Evolutionary conservation across 2,113 vertebrate species (phyloP).

Genomic region (Zosterops hypoxanthus): DNA sequence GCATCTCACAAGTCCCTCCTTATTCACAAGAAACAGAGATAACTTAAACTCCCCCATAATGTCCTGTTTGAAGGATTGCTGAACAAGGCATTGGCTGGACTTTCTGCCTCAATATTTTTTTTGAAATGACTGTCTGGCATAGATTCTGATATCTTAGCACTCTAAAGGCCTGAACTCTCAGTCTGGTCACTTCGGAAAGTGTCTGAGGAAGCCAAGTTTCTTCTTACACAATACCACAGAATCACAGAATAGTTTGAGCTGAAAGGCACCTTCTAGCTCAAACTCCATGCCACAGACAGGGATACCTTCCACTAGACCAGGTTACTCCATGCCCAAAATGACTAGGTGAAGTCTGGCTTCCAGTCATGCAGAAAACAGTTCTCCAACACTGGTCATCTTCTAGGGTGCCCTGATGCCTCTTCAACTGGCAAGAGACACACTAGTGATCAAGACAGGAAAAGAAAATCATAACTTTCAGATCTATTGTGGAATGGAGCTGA

Average conservation of each 20-base stretch:
- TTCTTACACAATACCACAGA: rapidly evolving
- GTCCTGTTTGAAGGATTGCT: neutral
- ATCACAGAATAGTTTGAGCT: neutral
- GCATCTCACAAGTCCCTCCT: neutral
- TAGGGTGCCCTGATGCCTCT: neutral
- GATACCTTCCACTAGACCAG: neutral
- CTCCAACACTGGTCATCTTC: neutral
- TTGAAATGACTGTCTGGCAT: neutral
- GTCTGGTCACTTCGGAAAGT: neutral
- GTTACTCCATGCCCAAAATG: neutral
- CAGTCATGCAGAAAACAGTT: neutral
- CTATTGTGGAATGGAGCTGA: neutral
- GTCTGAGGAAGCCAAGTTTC: neutral
- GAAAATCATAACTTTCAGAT: neutral
- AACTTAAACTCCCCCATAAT: neutral
- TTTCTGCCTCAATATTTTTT: neutral
- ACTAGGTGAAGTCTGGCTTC: neutral
- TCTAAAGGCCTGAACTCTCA: neutral
- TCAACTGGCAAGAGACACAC: neutral
- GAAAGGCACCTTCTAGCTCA: neutral
- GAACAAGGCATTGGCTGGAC: neutral
- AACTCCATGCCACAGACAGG: rapidly evolving
- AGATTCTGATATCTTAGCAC: neutral
- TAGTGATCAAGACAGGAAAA: neutral
- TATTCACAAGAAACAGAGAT: neutral